A percentile compares a stretch with the other conserved stretches of the same genome.
Evolutionary conservation across 1,140 invertebrate species (phyloP).

Genomic region (Drosophila leontia): DNA sequence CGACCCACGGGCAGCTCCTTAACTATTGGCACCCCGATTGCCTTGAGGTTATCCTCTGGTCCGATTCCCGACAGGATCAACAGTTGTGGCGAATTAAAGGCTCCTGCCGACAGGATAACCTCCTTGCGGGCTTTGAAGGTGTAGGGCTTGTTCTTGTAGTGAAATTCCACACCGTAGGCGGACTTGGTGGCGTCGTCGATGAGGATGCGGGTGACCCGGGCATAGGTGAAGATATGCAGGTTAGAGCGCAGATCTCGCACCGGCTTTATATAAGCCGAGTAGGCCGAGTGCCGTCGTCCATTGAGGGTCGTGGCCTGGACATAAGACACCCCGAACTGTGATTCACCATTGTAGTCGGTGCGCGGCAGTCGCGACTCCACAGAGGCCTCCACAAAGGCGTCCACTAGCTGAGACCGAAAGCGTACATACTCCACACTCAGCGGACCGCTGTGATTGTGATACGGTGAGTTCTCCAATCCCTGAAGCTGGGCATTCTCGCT

Average conservation of each 20-base stretch:
- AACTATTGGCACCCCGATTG: constrained; percentile 88
- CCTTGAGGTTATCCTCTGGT: constrained; percentile 88
- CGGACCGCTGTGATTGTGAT: constrained; percentile 87
- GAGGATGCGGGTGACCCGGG: constrained; percentile 88
- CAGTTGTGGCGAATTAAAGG: constrained; percentile 92
- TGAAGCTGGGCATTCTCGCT: constrained; percentile 87
- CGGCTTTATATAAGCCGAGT: constrained; percentile 87
- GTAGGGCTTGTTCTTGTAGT: constrained; percentile 85
- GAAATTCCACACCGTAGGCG: constrained; percentile 88
- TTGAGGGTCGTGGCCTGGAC: constrained; percentile 88
- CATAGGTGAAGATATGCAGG: constrained; percentile 87
- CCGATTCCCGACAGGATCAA: constrained; percentile 93
- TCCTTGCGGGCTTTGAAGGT: constrained; percentile 88
- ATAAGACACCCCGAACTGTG: constrained; percentile 88
- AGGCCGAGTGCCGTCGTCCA: constrained; percentile 86
- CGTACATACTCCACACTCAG: constrained; percentile 86
- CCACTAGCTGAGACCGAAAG: constrained; percentile 86
- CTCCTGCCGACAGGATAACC: constrained; percentile 90
- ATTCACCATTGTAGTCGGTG: constrained; percentile 89
- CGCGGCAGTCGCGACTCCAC: constrained; percentile 87
- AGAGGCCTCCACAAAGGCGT: constrained; percentile 88
- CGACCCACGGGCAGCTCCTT: constrained; percentile 89
- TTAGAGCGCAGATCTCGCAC: constrained; percentile 87
- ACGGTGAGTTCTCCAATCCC: constrained; percentile 85
- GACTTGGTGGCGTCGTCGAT: constrained; percentile 87